Evolutionary conservation across 2,113 vertebrate genomes (phyloP), one percentile per base, ranked within the genome.

Genomic region (Orientallactaga bullata): DNA sequence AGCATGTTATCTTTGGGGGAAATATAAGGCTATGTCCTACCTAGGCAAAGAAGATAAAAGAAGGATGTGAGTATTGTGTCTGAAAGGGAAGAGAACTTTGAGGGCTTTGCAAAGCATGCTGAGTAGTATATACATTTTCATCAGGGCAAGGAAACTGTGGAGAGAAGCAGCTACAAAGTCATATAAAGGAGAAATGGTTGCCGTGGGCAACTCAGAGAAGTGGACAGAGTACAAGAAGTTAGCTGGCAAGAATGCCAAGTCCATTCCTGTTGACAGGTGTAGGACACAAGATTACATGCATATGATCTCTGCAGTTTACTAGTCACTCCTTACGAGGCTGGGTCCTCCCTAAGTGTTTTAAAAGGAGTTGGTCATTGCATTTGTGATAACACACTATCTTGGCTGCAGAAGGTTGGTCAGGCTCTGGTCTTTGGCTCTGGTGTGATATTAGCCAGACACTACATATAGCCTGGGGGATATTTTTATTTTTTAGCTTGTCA

Each of bases 401-500:
- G 28, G 55, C 17, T 85, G 92, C 30, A 79, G 68, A 83, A 79
- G 72, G 30, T 23, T 94, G 89, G 37, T 37, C 74, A 68, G 84
- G 30, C 35, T 80, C 55, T 93, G 73, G 30, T 86, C 71, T 81
- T 93, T 68, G 91, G 61, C 42, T 51, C 28, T 63, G 32, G 65
- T 88, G 60, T 90, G 47, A 55, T 80, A 78, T 95, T 95, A 87
- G n/a, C 85, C 65, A 91, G 87, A 92, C 47, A 95, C n/a, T 32
- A 61, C 51, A 85, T 69, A 42, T 37, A 93, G 71, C n/a, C 65
- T 68, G 26, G 58, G 76, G 37, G 47, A 66, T 82, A 47, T 80
- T 58, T 89, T 90, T 80, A 89, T 89, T 88, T 95, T 94, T 94
- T 85, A 95, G 91, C 58, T 94, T 93, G 85, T 96, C 85, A 81